phyloP scores from a whole-genome alignment of 2,888 invertebrate genomes.

The Scrobipalpa costella region DNA sequence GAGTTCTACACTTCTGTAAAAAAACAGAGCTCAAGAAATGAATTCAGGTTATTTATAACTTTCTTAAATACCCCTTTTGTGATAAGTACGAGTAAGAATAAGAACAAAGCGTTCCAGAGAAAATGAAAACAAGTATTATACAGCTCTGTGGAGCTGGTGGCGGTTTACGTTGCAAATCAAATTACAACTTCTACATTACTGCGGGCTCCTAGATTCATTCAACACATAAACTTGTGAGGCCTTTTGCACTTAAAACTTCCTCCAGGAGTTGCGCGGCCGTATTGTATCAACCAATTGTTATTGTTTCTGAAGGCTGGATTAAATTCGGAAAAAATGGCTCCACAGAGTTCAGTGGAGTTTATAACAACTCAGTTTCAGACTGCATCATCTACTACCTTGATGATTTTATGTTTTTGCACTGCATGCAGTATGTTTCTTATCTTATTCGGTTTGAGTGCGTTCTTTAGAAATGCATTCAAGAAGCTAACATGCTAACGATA shows the following conservation, averaged over 20 bases:
- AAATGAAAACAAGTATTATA: slow-evolving; percentile 64
- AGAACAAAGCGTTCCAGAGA: slow-evolving; percentile 52
- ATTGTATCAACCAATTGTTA: slow-evolving; percentile 69
- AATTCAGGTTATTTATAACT: slow-evolving; percentile 30
- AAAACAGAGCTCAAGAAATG: too few species aligned
- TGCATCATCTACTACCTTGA: too few species aligned
- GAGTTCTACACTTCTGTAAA: too few species aligned
- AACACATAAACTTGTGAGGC: slow-evolving; percentile 50
- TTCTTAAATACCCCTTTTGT: slow-evolving; percentile 52
- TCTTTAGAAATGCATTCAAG: too few species aligned
- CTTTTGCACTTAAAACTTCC: slow-evolving; percentile 70
- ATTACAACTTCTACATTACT: slow-evolving; percentile 12
- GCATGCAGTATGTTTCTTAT: too few species aligned
- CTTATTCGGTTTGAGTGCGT: too few species aligned
- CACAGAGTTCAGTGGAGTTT: slow-evolving; percentile 35
- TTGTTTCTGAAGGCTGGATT: slow-evolving; percentile 62
- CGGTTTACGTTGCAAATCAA: slow-evolving; percentile 4
- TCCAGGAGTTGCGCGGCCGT: slow-evolving; percentile 58
- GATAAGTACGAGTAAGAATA: slow-evolving; percentile 36
- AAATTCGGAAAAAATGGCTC: slow-evolving; percentile 42
- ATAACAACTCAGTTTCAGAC: too few species aligned
- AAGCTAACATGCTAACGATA: too few species aligned
- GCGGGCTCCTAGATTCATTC: slow-evolving; percentile 6
- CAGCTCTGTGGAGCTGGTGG: slow-evolving; percentile 48
- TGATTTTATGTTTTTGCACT: too few species aligned